Evolutionary conservation across 2,797 vertebrate species (phyloP), one percentile per base, ranked within the genome.

Genomic region (Lepidocolaptes lacrymiger): DNA sequence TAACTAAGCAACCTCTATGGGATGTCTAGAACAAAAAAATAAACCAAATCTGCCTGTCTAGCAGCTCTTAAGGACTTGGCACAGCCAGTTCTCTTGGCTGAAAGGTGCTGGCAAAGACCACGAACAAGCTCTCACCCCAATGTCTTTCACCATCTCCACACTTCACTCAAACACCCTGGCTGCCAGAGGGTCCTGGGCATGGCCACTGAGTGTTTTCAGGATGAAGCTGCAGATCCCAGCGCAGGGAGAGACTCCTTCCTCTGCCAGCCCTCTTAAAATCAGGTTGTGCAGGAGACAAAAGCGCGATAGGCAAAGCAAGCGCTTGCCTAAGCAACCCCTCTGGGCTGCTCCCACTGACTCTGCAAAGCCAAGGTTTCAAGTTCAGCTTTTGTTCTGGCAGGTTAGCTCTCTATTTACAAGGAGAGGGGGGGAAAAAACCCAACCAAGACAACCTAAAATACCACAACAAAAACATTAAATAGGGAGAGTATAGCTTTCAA

Each of bases 381-480:
- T 83, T 94, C 89, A 96, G 88, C 81, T 91, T 94, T 96, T 96
- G 93, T 96, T 95, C 89, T 93, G 92, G 93, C 55, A 85, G 9
- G 74, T 90, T 91, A 85, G 85, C 83, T 93, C 80, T 81, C 67
- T 96, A 96, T 96, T 96, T 97, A 97, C 92, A 96, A 10, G 58
- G 62, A 20, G 34, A 12, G 12, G 44, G 2, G 2, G 2, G 10
- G 3, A 41, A 9, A 23, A 63, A 32, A 18, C 19, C 7, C 36
- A 93, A 58, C 71, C 81, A 58, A 82, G 64, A 59, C 83, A 93
- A 82, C 76, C 93, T 95, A 69, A 85, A 91, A 85, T 27, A 20
- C 6, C 87, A 96, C 91, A 92, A 93, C 63, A 61, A 94, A 96
- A 91, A 12, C 80, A 78, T 97, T 97, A 97, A 97, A 97, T 97